Base-by-base conservation (phyloP, 1,140 invertebrate genomes). In the Drosophila suzukii region DNA sequence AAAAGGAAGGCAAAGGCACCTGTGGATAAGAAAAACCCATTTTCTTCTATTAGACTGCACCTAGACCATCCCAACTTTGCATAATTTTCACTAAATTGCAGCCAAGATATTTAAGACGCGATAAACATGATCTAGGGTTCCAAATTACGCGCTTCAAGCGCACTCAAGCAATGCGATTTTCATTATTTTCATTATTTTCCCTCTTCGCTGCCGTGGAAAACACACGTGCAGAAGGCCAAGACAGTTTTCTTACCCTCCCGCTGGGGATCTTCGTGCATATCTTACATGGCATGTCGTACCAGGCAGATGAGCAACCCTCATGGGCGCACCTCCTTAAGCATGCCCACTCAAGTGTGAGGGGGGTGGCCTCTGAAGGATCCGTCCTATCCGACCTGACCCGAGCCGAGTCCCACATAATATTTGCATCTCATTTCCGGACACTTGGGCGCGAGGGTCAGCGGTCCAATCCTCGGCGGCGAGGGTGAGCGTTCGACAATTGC, bases 401-500 rank as follows among this genome's bases (percentile, higher is more conserved):
- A n/a, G 0, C 49, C 49, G 89, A 91, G 83, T 91, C 89, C 89
- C 89, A 91, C 89, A 91, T 91, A 91, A 91, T 82, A 91, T 91
- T 91, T 91, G 89, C 89, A 91, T 91, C 89, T 91, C 89, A 91
- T 91, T 91, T 91, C 89, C 89, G 89, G 89, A 85, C 89, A 91
- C 89, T 91, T 91, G 89, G 88, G 24, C 36, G 63, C 72, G 68
- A 84, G 84, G 84, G 84, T 88, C 82, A 78, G 34, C 58, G n/a
- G 36, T 46, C 12, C 32, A 4, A 20, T 62, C 47, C 58, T 39
- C 51, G 36, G 54, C 36, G 59, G 51, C 41, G 51, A 58, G 66
- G 56, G 41, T 58, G 75, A 55, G 51, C 44, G 61, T 73, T 67
- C 44, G 71, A 67, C 71, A 44, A 55, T 47, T 39, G 17, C 54